Conservation (phyloP, 2,797 vertebrate genomes). For the Ibycter americanus region DNA sequence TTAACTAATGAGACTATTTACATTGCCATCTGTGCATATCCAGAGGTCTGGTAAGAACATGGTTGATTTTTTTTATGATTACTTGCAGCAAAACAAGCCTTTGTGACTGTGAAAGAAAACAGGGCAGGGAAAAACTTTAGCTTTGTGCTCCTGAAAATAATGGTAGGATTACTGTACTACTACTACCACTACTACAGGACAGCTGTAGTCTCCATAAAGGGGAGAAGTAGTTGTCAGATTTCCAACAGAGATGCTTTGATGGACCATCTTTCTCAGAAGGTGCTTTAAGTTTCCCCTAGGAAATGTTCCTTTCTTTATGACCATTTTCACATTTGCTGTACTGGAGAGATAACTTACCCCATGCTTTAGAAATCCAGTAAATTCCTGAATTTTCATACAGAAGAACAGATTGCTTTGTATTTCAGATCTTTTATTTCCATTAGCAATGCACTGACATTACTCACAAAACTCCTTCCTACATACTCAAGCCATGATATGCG, state of each 20-base stretch:
- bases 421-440: neutral
- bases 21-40: neutral
- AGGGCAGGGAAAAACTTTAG: neutral
- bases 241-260: neutral
- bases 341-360: neutral
- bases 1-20: constrained; percentile 25
- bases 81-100: neutral
- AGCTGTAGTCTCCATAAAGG: neutral
- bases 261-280: neutral
- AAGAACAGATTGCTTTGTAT: neutral
- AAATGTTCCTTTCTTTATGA: neutral
- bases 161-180: neutral
- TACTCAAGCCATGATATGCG: neutral
- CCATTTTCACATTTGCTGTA: neutral
- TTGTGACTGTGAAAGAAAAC: neutral
- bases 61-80: neutral
- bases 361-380: neutral
- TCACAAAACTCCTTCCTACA: neutral
- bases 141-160: neutral
- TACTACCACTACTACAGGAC: neutral
- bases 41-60: neutral
- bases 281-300: neutral
- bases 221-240: neutral
- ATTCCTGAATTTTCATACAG: neutral
- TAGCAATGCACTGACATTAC: neutral